Base-by-base conservation (phyloP, 2,888 invertebrate species). In the Eurois occulta region DNA sequence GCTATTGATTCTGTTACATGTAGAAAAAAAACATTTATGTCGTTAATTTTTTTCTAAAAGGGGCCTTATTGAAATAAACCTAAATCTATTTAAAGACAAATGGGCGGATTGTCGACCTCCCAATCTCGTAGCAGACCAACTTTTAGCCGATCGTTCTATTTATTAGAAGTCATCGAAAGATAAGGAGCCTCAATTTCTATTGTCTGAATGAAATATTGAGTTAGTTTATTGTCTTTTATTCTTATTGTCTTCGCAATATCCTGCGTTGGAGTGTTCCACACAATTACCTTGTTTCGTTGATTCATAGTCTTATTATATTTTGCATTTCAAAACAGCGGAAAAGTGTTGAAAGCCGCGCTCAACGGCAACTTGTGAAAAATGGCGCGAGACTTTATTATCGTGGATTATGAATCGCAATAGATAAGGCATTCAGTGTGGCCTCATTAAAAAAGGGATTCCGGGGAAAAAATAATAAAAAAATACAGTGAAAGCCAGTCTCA, bases 401-500 rank as follows among this genome's bases (percentile, higher is more conserved):
- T 82, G 91, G 90, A 92, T 93, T 94, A 93, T 93, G 93, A 94
- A 94, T 92, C 89, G 88, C 87, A 86, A 90, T 91, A 94, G 93
- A 94, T 95, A 94, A 94, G 92, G 92, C 90, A 93, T 93, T 94
- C 93, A 93, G 90, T 91, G 90, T 91, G 91, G 85, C 91, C 93
- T 94, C 94, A 94, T 94, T 94, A 94, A 93, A 93, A 87, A 92
- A 88, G 87, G 87, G 88, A 90, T 88, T 90, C 87, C 89, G 86
- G 78, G 87, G 81, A 83, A 91, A 89, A 90, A 90, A 91, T 89
- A 90, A 89, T 83, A 87, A 88, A 90, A 90, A 91, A 92, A 90
- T 86, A 91, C 91, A 90, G 89, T 90, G 91, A 90, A 92, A 92
- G 90, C 92, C 92, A 87, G 91, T 92, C 93, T 95, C 94, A 94